Base-by-base conservation (phyloP, 2,888 invertebrate species). In the Agriopis leucophaearia region DNA sequence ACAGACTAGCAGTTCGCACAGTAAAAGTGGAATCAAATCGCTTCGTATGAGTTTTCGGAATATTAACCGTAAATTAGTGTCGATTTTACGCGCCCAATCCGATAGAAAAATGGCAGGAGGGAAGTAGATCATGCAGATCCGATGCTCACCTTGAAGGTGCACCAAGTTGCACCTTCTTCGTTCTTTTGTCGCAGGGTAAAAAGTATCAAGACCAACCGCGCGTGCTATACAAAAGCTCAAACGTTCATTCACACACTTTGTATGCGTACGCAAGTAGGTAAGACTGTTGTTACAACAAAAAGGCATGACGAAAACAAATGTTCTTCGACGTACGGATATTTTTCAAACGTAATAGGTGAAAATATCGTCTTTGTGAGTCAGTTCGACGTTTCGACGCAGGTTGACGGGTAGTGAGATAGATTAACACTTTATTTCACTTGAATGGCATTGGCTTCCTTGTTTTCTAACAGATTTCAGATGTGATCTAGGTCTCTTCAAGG, bases 181-280 rank as follows among this genome's bases (percentile, higher is more conserved):
- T 27, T 27, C 27, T n/a, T n/a, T n/a, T 5, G 27, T 27, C 3
- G 27, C 27, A 27, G 27, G 8, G 1, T 15, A 47, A 27, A 55
- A 78, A 85, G 78, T 83, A 87, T 87, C 86, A 88, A 88, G 63
- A 78, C 52, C 1, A 2, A 1, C 63, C 6, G 27, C 38, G 67
- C 76, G 44, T 55, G 12, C 60, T 78, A 77, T 50, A 73, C 68
- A 73, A 57, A 70, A 67, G 76, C 71, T 78, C 74, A 78, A 76
- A 74, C 77, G 74, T 81, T 83, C 88, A 89, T 89, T 90, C 89
- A 90, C 88, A 86, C 79, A 78, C 70, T 76, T 74, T 66, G 69
- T 75, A 79, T 79, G 81, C 82, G 79, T 76, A 78, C 75, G 78
- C 79, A 64, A 68, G 68, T 69, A 69, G 73, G 69, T 71, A 65